Evolutionary conservation across 1,140 invertebrate genomes (phyloP), one percentile per base, ranked within the genome.

Genomic region (Aphaenogaster floridana): DNA sequence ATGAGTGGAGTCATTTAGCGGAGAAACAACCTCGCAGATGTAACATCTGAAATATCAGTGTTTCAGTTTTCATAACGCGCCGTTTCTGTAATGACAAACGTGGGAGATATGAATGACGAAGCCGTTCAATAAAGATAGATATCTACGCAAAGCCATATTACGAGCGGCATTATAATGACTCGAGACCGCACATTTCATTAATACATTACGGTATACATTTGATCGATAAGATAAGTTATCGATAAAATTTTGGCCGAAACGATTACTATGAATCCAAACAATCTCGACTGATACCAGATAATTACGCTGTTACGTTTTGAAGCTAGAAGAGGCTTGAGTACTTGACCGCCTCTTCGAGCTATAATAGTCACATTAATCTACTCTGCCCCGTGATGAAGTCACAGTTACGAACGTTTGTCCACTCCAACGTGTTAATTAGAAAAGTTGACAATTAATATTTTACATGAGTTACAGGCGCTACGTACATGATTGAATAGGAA

Each of bases 401-500:
- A 21, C 39, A 45, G 13, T 68, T 45, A 45, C 9, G 17, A 66
- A n/a, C 2, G 8, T 69, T 28, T 48, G 9, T 68, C 21, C 21
- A 48, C 3, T 68, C n/a, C 39, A n/a, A 21, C 3, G 21, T 34
- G 13, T 9, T 39, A 79, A 36, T 59, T 36, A 48, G 5, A 64
- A 34, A 64, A 50, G 15, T 48, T 42, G n/a, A 5, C 36, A 52
- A 66, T 66, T 79, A 34, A 52, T 52, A 50, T 39, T 36, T 21
- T 66, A 13, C n/a, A 64, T 48, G 6, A 42, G 7, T 4, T 52
- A 79, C 39, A 52, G n/a, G 36, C 39, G 66, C 34, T 17, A 39
- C 0, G 45, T 77, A 61, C 7, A 61, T n/a, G 36, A 39, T 64
- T 39, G 21, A 15, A 21, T 52, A 66, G 45, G 45, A 79, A 83